phyloP scores from a whole-genome alignment of 2,888 invertebrate genomes.

The Adineta ricciae region DNA sequence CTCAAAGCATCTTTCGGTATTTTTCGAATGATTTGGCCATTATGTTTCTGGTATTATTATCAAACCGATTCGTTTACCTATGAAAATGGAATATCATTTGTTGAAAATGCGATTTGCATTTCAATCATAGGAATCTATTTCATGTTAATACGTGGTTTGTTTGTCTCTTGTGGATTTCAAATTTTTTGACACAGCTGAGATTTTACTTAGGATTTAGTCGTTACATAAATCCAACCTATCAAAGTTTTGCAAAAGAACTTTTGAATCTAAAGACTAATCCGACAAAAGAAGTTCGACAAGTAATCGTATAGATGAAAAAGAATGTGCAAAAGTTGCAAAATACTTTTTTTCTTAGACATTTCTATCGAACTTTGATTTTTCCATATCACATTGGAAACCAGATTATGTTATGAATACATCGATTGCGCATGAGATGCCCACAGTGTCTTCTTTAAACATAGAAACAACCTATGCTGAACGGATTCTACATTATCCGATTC shows the following conservation, averaged over 20 bases:
- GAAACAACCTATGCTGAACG: neutral
- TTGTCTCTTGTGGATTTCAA: no score
- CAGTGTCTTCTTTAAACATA: neutral
- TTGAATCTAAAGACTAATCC: neutral
- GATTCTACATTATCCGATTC: neutral
- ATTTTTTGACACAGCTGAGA: no score
- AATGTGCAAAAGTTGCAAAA: neutral
- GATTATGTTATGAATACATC: conserved; percentile 18
- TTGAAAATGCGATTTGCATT: neutral
- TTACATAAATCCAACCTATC: neutral
- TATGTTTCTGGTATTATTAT: neutral
- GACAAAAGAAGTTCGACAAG: neutral
- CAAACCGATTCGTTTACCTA: neutral
- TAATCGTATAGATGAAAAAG: neutral
- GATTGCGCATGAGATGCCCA: neutral
- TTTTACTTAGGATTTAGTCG: neutral
- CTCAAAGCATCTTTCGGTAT: neutral
- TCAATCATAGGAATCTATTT: neutral
- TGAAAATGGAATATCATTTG: neutral
- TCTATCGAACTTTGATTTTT: conserved; percentile 30
- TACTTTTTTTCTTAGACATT: neutral
- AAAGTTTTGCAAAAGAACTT: neutral
- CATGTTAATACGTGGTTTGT: conserved; percentile 8
- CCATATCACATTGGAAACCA: conserved; percentile 26
- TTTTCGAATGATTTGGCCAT: neutral